These are phyloP conservation scores for Anthopleura xanthogrammica DNA, from an alignment of 92 coral and sea anemone genomes.

Conservation along the genomic window DNA sequence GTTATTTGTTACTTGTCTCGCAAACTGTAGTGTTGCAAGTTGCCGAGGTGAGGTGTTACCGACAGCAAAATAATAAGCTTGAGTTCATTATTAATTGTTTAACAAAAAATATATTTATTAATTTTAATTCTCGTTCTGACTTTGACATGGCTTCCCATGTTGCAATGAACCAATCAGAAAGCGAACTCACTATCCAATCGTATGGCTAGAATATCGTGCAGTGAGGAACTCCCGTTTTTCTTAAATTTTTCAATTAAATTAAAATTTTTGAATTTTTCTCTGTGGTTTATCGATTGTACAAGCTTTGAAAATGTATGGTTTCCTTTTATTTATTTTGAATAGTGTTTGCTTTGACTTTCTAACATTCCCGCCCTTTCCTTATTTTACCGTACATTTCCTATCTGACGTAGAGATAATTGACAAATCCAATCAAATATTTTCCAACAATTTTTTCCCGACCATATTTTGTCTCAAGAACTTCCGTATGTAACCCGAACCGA, in stretches of 20 bases:
- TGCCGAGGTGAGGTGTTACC: too few species aligned
- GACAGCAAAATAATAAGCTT: too few species aligned
- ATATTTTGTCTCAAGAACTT: slow-evolving; percentile 11
- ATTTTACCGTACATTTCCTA: not conserved
- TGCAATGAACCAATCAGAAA: not conserved
- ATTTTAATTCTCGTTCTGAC: not conserved
- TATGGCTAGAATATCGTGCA: too few species aligned
- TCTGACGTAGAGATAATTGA: slow-evolving; percentile 1
- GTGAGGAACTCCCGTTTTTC: too few species aligned
- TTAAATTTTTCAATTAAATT: too few species aligned
- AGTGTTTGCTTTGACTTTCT: not conserved
- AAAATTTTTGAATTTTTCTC: not conserved
- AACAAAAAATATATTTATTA: too few species aligned
- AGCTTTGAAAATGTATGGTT: not conserved
- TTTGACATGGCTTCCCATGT: not conserved
- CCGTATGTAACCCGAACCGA: not conserved
- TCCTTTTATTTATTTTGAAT: not conserved
- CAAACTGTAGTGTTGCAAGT: too few species aligned
- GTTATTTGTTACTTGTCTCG: too few species aligned
- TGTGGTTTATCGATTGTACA: not conserved
- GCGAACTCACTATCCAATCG: not conserved
- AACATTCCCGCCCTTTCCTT: not conserved
- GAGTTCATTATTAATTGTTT: too few species aligned
- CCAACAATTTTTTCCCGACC: not conserved
- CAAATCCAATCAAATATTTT: not conserved